Conservation (phyloP, 2,888 invertebrate species). For the Ariolimax columbianus region DNA sequence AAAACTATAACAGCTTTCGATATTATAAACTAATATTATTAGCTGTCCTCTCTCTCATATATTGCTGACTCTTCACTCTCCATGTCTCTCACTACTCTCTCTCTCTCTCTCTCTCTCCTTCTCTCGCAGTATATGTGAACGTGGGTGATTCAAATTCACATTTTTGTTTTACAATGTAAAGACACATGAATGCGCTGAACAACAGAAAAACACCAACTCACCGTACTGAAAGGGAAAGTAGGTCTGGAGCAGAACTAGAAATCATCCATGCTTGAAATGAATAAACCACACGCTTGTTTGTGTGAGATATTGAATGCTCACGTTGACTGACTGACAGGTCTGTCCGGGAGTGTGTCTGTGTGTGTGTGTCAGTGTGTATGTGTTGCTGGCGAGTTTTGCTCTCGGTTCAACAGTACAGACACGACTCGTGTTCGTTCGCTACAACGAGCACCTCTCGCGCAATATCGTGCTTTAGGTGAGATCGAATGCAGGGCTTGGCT, state of each 20-base stretch:
- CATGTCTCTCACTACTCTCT: too few relatives aligned
- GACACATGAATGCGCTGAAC: too few relatives aligned
- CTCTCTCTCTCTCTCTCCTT: too few relatives aligned
- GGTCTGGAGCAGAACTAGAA: not conserved
- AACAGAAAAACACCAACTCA: not conserved
- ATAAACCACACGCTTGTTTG: not conserved
- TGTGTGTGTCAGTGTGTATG: too few relatives aligned
- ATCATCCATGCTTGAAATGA: not conserved
- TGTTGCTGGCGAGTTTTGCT: not conserved
- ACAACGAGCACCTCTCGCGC: not conserved
- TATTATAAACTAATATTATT: too few relatives aligned
- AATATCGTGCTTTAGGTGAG: not conserved
- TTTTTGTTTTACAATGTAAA: too few relatives aligned
- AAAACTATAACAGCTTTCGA: too few relatives aligned
- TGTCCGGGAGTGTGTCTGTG: too few relatives aligned
- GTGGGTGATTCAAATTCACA: too few relatives aligned
- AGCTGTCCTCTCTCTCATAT: too few relatives aligned
- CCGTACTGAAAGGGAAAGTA: not conserved
- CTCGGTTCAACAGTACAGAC: not conserved
- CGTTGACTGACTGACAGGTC: not conserved
- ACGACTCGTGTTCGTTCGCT: not conserved
- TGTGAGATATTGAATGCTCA: not conserved
- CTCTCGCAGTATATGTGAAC: too few relatives aligned
- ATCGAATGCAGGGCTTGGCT: not conserved
- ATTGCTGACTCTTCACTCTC: too few relatives aligned